Evolutionary conservation across 2,797 vertebrate species (phyloP), one percentile per base, ranked within the genome.

Genomic region (Allobates femoralis): DNA sequence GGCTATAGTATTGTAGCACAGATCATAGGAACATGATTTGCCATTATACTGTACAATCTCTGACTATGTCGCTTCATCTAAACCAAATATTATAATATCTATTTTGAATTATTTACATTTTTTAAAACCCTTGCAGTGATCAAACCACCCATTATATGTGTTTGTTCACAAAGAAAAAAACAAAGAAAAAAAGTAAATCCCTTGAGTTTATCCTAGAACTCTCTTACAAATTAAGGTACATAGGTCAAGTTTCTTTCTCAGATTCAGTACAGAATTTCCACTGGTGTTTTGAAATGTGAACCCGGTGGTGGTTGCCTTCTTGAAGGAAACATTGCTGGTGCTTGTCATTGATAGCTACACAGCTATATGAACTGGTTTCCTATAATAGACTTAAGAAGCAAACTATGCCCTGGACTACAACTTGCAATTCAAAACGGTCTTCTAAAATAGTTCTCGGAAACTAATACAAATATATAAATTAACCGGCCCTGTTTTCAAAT

Each of bases 281-380:
- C 34, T 76, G 56, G 56, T 69, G 28, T 64, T 55, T 81, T 81
- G 85, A 81, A 86, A 86, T 66, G 67, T 46, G 69, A 86, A 46
- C 73, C 41, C 10, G 55, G 23, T n/a, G 34, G 58, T 75, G 28
- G 60, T 86, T 75, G 74, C 37, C 85, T 76, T 81, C 79, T 81
- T 50, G 76, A 64, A 86, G 85, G 41, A 76, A 53, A 55, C 56
- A 64, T 60, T n/a, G n/a, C 67, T 77, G 53, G 78, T 26, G 32
- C 79, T 76, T 60, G 77, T 86, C 85, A 86, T 81, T 86, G 79
- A 86, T 86, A 86, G 79, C 78, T 81, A 86, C 62, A 32, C 26
- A 81, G 78, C 69, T 75, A 76, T 67, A 86, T 53, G 69, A 75
- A 75, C 79, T 66, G 32, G 51, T 19, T 34, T 81, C 85, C 41